phyloP scores from a whole-genome alignment of 2,797 vertebrate genomes.

The Lates japonicus region DNA sequence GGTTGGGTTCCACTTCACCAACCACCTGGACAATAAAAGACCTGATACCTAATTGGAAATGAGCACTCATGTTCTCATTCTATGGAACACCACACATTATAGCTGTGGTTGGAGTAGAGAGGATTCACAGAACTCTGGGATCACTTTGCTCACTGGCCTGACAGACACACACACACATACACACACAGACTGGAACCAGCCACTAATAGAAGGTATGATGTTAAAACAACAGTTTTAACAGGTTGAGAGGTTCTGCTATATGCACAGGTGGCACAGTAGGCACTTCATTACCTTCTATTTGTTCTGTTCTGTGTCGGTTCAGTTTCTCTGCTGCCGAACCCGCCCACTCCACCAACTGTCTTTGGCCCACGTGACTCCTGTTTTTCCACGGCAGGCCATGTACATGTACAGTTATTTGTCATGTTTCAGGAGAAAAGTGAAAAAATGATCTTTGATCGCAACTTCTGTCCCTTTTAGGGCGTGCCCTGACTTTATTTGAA shows the following conservation, averaged over 20 bases:
- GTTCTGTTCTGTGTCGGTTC: conserved; percentile 23
- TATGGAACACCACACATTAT: conserved; percentile 5
- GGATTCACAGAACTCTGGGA: conserved; percentile 16
- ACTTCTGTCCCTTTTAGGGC: neutral
- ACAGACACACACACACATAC: conserved; percentile 11
- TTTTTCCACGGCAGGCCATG: conserved; percentile 28
- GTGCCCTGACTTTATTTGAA: conserved; percentile 1
- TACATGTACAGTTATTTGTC: conserved; percentile 24
- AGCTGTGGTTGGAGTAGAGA: conserved; percentile 25
- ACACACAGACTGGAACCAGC: neutral
- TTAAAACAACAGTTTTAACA: conserved; percentile 39
- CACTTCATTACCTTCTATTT: conserved; percentile 55
- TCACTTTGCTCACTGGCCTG: conserved; percentile 21
- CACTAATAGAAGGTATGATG: conserved; percentile 30
- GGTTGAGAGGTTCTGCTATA: neutral
- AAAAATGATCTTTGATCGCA: conserved; percentile 35
- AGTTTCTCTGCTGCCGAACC: conserved; percentile 60
- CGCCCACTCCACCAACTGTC: neutral
- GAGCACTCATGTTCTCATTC: conserved; percentile 43
- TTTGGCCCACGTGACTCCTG: conserved; percentile 14
- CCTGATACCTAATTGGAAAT: conserved; percentile 60
- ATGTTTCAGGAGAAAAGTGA: conserved; percentile 16
- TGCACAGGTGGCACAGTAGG: conserved; percentile 49
- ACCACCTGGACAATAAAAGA: conserved; percentile 44
- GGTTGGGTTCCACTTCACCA: conserved; percentile 3